Conservation (phyloP, 2,113 vertebrate genomes). For the Petromus typicus region DNA sequence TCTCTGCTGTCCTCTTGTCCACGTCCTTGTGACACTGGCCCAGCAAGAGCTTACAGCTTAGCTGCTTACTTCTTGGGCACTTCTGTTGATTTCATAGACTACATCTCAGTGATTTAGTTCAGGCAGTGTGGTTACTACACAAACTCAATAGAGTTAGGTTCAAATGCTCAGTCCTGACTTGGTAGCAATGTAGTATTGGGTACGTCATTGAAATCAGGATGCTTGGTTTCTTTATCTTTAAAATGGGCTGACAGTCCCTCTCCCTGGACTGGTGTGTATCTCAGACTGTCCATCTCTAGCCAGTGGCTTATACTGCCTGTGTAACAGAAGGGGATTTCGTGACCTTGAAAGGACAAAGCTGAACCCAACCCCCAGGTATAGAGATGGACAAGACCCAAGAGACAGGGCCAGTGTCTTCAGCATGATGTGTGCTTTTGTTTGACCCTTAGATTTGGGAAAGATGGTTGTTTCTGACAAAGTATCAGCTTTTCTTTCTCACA, state of each 20-base stretch:
- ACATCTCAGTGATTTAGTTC: neutral
- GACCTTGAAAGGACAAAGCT: neutral
- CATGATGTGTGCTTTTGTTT: constrained; percentile 73
- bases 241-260: neutral
- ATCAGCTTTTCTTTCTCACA: constrained; percentile 55
- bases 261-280: neutral
- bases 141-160: neutral
- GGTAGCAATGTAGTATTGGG: neutral
- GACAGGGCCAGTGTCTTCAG: constrained; percentile 67
- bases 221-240: constrained; percentile 43
- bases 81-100: neutral
- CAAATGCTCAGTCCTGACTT: neutral
- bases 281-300: neutral
- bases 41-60: neutral
- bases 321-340: constrained; percentile 56
- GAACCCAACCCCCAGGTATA: constrained; percentile 18
- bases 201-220: neutral
- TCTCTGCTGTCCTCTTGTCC: neutral
- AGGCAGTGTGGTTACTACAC: neutral
- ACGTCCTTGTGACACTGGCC: neutral
- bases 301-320: neutral
- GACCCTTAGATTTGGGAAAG: constrained; percentile 36
- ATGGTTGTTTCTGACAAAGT: constrained; percentile 67
- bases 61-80: neutral
- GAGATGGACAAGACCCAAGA: constrained; percentile 27